These are phyloP conservation scores for Drosophila punjabiensis DNA, from an alignment of 1,140 invertebrate genomes.

Conservation along the genomic window DNA sequence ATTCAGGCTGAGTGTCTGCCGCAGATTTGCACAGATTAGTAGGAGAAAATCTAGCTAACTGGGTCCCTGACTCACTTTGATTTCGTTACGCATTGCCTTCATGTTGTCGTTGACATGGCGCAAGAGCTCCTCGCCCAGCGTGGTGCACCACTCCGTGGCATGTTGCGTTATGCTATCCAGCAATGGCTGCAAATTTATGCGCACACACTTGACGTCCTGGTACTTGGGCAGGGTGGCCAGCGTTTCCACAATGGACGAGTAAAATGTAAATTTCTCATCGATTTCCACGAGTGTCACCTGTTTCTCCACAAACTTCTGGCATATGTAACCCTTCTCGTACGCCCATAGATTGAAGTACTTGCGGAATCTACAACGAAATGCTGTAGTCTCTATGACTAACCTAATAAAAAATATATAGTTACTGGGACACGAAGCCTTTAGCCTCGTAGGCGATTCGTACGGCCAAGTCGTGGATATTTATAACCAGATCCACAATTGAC, in stretches of 20 bases:
- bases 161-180: slow-evolving; percentile 88
- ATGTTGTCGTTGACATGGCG: slow-evolving; percentile 88
- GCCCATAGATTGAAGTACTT: slow-evolving; percentile 90
- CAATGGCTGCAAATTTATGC: slow-evolving; percentile 89
- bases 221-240: slow-evolving; percentile 87
- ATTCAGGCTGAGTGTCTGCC: slow-evolving; percentile 87
- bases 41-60: slow-evolving; percentile 2
- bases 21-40: slow-evolving; percentile 40
- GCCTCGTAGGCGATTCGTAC: slow-evolving; percentile 50
- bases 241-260: slow-evolving; percentile 91
- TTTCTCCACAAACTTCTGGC: slow-evolving; percentile 91
- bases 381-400: background rate
- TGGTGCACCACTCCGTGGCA: slow-evolving; percentile 90
- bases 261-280: slow-evolving; percentile 94
- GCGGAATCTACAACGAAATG: slow-evolving; percentile 60
- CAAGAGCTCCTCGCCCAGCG: slow-evolving; percentile 88
- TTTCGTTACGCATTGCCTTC: slow-evolving; percentile 87
- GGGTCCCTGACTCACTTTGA: slow-evolving; percentile 67
- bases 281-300: slow-evolving; percentile 91
- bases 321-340: slow-evolving; percentile 91
- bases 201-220: slow-evolving; percentile 88
- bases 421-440: slow-evolving; percentile 63
- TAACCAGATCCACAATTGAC: slow-evolving; percentile 86
- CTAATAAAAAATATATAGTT: slow-evolving; percentile 8
- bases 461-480: slow-evolving; percentile 67